These are phyloP conservation scores for Actenoides lindsayi DNA, from an alignment of 2,113 vertebrate genomes.

Conservation along the genomic window DNA sequence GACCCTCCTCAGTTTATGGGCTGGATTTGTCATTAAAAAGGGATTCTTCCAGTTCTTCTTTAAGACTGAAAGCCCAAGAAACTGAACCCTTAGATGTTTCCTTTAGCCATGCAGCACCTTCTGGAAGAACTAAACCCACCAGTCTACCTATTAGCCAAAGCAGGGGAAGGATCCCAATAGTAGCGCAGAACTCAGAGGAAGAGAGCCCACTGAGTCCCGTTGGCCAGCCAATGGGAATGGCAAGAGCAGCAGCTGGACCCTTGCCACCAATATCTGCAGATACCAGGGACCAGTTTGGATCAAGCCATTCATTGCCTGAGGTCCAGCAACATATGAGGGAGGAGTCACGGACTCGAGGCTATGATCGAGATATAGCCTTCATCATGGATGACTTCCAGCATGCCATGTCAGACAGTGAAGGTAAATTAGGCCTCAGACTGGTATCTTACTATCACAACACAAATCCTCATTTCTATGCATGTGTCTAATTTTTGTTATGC, in stretches of 20 bases:
- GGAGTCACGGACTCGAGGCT: conserved; percentile 93
- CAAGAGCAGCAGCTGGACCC: conserved; percentile 95
- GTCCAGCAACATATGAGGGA: conserved; percentile 99
- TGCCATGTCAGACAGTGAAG: conserved; percentile 99
- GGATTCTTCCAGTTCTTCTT: conserved; percentile 93
- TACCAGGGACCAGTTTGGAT: conserved; percentile 97
- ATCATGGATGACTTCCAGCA: conserved; percentile 99
- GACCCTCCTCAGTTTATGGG: conserved; percentile 96
- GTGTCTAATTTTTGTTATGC: conserved; percentile 78
- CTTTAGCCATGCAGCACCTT: conserved; percentile 86
- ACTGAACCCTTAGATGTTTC: conserved; percentile 90
- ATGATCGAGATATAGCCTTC: conserved; percentile 97
- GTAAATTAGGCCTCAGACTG: conserved; percentile 89
- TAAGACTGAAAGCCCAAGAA: conserved; percentile 92
- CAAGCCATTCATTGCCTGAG: conserved; percentile 97
- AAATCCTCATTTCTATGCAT: conserved; percentile 88
- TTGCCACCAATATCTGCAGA: conserved; percentile 98
- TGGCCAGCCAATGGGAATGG: conserved; percentile 99
- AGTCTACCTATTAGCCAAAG: conserved; percentile 98
- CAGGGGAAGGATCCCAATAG: conserved; percentile 94
- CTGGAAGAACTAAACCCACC: conserved; percentile 93
- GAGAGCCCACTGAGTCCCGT: conserved; percentile 98
- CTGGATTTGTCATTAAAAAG: conserved; percentile 96
- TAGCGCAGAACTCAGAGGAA: conserved; percentile 98
- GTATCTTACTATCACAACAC: conserved; percentile 78